Evolutionary conservation across 2,113 vertebrate species (phyloP).

Genomic region (Trinectes maculatus): DNA sequence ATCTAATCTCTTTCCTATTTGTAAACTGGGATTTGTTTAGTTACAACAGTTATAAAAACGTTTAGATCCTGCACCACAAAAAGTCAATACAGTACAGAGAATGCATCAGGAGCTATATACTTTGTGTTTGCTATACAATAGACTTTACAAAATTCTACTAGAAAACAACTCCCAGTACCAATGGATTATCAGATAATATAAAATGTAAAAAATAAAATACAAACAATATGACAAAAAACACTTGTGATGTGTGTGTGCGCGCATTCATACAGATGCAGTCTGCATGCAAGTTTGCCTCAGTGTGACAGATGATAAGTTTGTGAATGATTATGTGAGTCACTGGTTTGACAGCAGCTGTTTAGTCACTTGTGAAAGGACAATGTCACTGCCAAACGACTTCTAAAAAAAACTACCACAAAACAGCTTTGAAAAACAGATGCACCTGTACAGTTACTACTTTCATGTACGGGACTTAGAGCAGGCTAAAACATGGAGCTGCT

Average conservation of each 20-base stretch:
- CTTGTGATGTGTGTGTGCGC: constrained; percentile 57
- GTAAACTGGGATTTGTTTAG: too few species aligned
- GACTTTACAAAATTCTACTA: constrained; percentile 82
- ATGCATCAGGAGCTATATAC: constrained; percentile 77
- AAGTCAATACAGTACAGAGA: constrained; percentile 77
- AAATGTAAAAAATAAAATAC: constrained; percentile 62
- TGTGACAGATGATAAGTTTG: constrained; percentile 57
- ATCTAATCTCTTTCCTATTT: too few species aligned
- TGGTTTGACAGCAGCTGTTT: constrained; percentile 26
- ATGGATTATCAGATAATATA: constrained; percentile 74
- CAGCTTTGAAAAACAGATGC: constrained; percentile 22
- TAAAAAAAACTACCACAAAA: constrained; percentile 34
- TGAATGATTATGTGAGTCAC: constrained; percentile 14
- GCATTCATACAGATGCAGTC: constrained; percentile 71
- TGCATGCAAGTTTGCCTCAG: constrained; percentile 72
- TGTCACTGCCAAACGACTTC: constrained; percentile 10
- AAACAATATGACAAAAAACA: constrained; percentile 47
- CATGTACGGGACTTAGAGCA: neutral
- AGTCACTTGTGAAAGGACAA: constrained; percentile 18
- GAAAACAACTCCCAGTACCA: constrained; percentile 78
- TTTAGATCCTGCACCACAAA: too few species aligned
- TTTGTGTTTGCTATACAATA: constrained; percentile 72
- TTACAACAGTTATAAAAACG: too few species aligned
- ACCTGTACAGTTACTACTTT: constrained; percentile 9
- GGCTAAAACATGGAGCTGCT: neutral